Base-by-base conservation (phyloP, 1,140 invertebrate genomes). In the Formica selysi region DNA sequence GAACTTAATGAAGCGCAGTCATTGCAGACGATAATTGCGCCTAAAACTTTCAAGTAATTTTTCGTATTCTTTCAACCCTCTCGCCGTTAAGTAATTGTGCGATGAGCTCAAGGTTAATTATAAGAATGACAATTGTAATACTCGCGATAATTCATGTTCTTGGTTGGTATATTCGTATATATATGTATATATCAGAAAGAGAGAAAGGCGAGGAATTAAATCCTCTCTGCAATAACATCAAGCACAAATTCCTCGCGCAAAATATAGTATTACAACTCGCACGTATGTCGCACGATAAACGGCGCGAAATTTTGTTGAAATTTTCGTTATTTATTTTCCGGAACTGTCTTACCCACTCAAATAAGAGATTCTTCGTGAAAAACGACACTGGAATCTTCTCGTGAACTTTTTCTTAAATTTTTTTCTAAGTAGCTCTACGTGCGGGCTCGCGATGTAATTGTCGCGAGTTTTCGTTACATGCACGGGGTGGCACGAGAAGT, bases 41-140 rank as follows among this genome's bases (percentile, higher is more conserved):
- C 19, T 64, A 61, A 73, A 83, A 44, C 32, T 71, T 70, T n/a
- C 22, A 38, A 32, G 11, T 81, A 86, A 59, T 68, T 70, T 29
- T 62, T 81, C 41, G 54, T 81, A 85, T 85, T 78, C 81, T 76
- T 85, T 85, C 59, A 36, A 48, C n/a, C 36, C 29, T 22, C 44
- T 76, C 22, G 41, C 73, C 38, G 73, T 78, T 57, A 61, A 62
- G 1, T 59, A 78, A 61, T 83, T 61, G 70, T 22, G 19, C 67
- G 41, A 26, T 16, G 3, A 59, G 54, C 26, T 36, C 22, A 54
- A 62, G 68, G 29, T 83, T 83, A 83, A 83, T 83, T 83, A 54
- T 73, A 41, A 44, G 68, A 73, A 44, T 29, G 26, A 4, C 44
- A 38, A 68, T 54, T 79, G 44, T 67, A 67, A 79, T 79, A 36